Evolutionary conservation across 2,888 invertebrate genomes (phyloP), one percentile per base, ranked within the genome.

Genomic region (Melieria crassipennis): DNA sequence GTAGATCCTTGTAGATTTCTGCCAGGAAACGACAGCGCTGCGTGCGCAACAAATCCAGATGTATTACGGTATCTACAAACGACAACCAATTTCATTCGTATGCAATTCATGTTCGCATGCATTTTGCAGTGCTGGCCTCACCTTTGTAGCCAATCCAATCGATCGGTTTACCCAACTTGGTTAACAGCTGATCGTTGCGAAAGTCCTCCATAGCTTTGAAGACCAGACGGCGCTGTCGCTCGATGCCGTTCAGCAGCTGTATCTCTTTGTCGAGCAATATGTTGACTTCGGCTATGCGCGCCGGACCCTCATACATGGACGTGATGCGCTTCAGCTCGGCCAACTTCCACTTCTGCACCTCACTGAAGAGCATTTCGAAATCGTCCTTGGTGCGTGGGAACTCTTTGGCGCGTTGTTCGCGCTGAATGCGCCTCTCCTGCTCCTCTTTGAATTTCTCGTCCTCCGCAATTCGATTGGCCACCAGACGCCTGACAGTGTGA

Each of bases 1-100:
- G 82, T 77, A 96, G 88, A 68, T 91, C 89, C 78, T 91, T 89
- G 83, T 94, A 95, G 13, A 95, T 87, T 77, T 91, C 91, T 71
- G 91, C 91, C 61, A 94, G 88, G 80, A 93, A 92, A 65, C 91
- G 90, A 13, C 94, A 95, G 79, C 92, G 91, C 81, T 95, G 94
- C 30, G 92, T 93, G 83, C 92, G 93, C 65, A 94, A 83, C 0
- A 95, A 93, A 78, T 96, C 93, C 92, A 97, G 92, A 76, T 92
- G 90, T 16, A 95, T 90, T 50, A 90, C 83, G 73, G 87, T 77
- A 78, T 88, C 86, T 84, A 16, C 30, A 30, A 30, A 30, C 30
- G 30, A 30, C 30, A 30, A 30, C 30, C 30, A 30, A 30, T 30
- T 30, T 3, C 30, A 30, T 30, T 30, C 30, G 30, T 30, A 30